These are phyloP conservation scores for Indicator indicator DNA, from an alignment of 2,113 vertebrate species.

Conservation along the genomic window DNA sequence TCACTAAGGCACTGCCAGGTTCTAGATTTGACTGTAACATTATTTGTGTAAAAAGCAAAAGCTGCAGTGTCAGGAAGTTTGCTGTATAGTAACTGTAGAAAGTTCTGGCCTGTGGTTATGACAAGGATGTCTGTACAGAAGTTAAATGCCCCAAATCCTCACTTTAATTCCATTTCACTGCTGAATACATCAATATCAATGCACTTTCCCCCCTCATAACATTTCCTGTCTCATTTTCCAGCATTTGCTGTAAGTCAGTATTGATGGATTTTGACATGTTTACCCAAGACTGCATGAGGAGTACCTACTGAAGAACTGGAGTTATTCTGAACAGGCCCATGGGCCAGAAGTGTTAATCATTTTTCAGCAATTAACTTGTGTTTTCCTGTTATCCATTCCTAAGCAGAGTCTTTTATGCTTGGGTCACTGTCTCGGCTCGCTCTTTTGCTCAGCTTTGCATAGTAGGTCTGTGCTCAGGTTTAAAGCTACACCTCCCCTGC, in stretches of 20 bases:
- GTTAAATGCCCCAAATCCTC: background rate
- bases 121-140: background rate
- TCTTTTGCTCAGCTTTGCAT: no score
- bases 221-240: rapidly evolving
- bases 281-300: background rate
- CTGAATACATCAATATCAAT: background rate
- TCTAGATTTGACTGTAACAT: rapidly evolving
- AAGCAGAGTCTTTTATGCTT: background rate
- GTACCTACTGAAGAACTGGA: background rate
- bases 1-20: no score
- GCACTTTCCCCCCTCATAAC: background rate
- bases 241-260: background rate
- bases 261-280: background rate
- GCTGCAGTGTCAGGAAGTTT: background rate
- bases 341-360: background rate
- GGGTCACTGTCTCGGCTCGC: background rate
- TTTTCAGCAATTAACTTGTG: background rate
- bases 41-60: background rate
- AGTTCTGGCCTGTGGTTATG: background rate
- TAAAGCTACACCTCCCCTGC: no score
- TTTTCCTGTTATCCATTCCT: background rate
- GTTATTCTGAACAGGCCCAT: background rate
- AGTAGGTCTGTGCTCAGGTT: no score
- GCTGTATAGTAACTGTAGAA: background rate
- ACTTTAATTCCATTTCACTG: background rate